Conservation (phyloP, 1,140 invertebrate genomes). For the Zaprionus nigranus region DNA sequence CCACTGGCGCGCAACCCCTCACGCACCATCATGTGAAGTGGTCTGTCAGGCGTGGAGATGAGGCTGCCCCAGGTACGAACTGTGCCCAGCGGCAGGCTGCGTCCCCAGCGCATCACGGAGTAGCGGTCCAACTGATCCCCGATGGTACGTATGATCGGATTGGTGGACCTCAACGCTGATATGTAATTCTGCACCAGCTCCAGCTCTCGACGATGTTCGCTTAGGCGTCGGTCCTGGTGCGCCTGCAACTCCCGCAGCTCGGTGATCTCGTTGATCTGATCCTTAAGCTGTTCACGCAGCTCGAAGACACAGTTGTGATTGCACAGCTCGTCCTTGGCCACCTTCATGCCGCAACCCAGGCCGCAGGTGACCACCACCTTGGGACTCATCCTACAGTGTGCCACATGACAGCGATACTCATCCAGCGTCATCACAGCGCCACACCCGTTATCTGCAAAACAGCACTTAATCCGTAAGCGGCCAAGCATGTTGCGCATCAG, state of each 20-base stretch:
- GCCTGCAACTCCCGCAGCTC: conserved; percentile 30
- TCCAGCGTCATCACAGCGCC: conserved; percentile 29
- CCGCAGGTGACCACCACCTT: conserved; percentile 53
- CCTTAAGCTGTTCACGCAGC: conserved; percentile 46
- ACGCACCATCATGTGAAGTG: conserved; percentile 53
- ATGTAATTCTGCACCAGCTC: conserved; percentile 68
- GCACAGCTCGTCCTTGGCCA: conserved; percentile 62
- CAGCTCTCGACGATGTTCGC: conserved; percentile 51
- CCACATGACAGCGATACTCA: conserved; percentile 55
- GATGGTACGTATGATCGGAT: conserved; percentile 54
- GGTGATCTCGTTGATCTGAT: conserved; percentile 19
- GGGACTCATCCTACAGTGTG: conserved; percentile 53
- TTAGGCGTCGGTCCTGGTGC: conserved; percentile 32
- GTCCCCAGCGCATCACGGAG: conserved; percentile 62
- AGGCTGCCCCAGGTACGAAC: conserved; percentile 62
- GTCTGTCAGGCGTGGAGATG: conserved; percentile 59
- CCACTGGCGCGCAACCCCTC: conserved; percentile 43
- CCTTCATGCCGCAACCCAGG: conserved; percentile 57
- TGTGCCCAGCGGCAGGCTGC: conserved; percentile 24
- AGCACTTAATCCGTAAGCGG: conserved; percentile 55
- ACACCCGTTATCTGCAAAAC: conserved; percentile 51
- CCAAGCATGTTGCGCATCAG: conserved; percentile 69
- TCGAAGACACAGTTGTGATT: conserved; percentile 58
- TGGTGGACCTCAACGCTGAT: conserved; percentile 55
- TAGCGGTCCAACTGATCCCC: conserved; percentile 64